Evolutionary conservation across 1,140 invertebrate genomes (phyloP), one percentile per base, ranked within the genome.

Genomic region (Aphaenogaster ashmeadi): DNA sequence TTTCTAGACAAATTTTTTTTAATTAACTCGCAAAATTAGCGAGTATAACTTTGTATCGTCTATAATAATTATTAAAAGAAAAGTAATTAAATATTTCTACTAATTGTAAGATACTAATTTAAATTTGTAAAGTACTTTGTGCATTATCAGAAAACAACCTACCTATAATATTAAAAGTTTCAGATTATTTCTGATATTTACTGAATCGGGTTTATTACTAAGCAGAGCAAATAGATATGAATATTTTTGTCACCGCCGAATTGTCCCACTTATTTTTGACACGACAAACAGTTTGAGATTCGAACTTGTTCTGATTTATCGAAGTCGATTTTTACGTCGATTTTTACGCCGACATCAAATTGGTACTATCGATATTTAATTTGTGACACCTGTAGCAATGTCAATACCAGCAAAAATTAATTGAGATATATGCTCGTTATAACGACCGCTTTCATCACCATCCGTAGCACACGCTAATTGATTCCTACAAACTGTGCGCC

Each of bases 371-470:
- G 71, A 84, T 74, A 13, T 84, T 84, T 84, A 84, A 60, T 50
- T 75, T 0, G 69, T 60, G 80, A 84, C 80, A 84, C 69, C 64
- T 72, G 58, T 83, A 83, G 75, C 50, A 74, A 21, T 52, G 52
- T 54, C 67, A 64, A 72, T 67, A 54, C n/a, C n/a, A 52, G 18
- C 27, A 66, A 87, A 87, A 60, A 83, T 66, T 81, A 74, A 83
- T 72, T 52, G 80, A 64, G n/a, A 87, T 64, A 47, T 52, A 62
- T 52, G 38, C 66, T 54, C 47, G 86, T 87, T 83, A 74, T 74
- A 87, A 87, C 60, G 79, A 54, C 21, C 21, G 50, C 27, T 84
- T 87, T 72, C 52, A 74, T 66, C 79, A 56, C 27, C 58, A 47
- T 58, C 18, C 27, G 36, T 72, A 47, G 36, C 56, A 72, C 50